These are phyloP conservation scores for Astropecten irregularis DNA, from an alignment of 53 echinoderm and acorn worm species.

Conservation along the genomic window DNA sequence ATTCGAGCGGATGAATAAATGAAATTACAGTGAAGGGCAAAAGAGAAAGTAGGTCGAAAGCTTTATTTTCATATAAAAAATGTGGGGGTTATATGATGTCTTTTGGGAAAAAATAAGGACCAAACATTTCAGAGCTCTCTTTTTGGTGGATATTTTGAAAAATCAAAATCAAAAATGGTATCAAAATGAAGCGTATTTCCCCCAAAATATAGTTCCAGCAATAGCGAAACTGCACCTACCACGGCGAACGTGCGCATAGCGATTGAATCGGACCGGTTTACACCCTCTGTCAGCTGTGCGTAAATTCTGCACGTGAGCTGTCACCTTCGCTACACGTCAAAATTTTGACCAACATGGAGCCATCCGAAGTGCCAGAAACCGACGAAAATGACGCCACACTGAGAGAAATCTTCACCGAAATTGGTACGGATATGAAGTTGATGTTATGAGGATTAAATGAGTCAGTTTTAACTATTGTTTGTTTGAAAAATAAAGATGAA, in stretches of 20 bases:
- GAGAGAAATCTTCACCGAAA: slow-evolving; percentile 46
- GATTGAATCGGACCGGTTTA: background rate
- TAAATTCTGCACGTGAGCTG: background rate
- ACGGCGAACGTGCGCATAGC: slow-evolving; percentile 15
- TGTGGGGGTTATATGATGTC: background rate
- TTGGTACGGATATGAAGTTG: slow-evolving; percentile 48
- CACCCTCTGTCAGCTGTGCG: background rate
- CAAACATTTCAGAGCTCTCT: background rate
- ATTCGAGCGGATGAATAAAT: background rate
- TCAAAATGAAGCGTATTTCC: slow-evolving; percentile 28
- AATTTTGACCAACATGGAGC: background rate
- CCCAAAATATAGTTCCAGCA: background rate
- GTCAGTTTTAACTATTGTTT: background rate
- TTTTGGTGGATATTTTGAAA: background rate
- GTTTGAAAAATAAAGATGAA: background rate
- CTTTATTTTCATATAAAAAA: slow-evolving; percentile 6
- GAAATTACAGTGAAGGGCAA: background rate
- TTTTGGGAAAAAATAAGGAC: background rate
- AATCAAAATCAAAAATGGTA: background rate
- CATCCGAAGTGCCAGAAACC: background rate
- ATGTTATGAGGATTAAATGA: background rate
- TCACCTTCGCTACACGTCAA: background rate
- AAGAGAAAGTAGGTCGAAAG: background rate
- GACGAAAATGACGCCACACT: slow-evolving; percentile 16
- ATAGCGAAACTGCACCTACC: background rate